phyloP scores from a whole-genome alignment of 2,888 invertebrate species.

The Xanthia icteritia region DNA sequence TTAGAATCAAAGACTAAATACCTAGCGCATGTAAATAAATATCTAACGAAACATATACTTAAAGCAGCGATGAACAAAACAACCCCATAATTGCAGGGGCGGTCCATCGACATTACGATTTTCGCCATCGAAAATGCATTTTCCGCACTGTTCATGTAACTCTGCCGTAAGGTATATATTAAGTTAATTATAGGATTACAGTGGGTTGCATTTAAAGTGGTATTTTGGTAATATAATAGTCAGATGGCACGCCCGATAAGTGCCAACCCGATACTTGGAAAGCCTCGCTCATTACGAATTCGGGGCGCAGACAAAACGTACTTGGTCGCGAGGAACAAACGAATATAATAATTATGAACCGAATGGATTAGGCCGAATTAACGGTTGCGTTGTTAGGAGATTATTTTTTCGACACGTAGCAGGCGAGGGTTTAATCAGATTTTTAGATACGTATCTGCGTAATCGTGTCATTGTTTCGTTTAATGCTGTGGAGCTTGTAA shows the following conservation, averaged over 20 bases:
- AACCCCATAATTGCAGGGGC: conserved; percentile 83
- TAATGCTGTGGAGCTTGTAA: conserved; percentile 33
- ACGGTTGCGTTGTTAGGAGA: conserved; percentile 76
- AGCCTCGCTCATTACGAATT: conserved; percentile 87
- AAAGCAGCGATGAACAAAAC: conserved; percentile 78
- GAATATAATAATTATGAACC: conserved; percentile 88
- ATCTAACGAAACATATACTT: conserved; percentile 70
- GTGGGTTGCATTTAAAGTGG: conserved; percentile 87
- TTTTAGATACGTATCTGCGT: conserved; percentile 65
- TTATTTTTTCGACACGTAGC: conserved; percentile 76
- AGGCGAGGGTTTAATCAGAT: conserved; percentile 65
- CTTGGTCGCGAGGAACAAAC: conserved; percentile 85
- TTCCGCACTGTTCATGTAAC: conserved; percentile 85
- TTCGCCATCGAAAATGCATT: conserved; percentile 88
- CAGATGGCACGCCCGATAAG: conserved; percentile 90
- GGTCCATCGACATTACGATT: conserved; percentile 81
- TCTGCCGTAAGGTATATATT: conserved; percentile 82
- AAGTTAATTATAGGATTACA: conserved; percentile 89
- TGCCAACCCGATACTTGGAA: conserved; percentile 87
- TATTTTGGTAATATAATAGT: conserved; percentile 90
- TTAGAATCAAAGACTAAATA: conserved; percentile 34
- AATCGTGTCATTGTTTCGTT: conserved; percentile 60
- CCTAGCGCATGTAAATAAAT: conserved; percentile 59
- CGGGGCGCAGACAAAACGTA: conserved; percentile 84
- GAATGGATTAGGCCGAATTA: conserved; percentile 86